These are phyloP conservation scores for Coregonus suidteri DNA, from an alignment of 2,797 vertebrate species.

Conservation along the genomic window DNA sequence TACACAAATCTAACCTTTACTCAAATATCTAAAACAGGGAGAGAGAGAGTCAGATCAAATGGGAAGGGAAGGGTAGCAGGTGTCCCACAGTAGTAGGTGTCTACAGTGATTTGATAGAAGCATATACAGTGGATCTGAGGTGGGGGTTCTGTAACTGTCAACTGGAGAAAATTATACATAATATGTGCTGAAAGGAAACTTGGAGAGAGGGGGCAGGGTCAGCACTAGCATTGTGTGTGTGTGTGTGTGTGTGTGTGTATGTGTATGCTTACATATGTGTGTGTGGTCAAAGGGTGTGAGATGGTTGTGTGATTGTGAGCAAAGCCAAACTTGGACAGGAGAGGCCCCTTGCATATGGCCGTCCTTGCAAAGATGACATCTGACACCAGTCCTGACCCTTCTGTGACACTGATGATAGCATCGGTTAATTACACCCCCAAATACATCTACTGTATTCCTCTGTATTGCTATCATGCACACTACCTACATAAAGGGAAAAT, in stretches of 20 bases:
- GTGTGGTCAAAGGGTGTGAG: not conserved
- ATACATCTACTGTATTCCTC: no score
- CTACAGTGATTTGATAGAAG: slow-evolving; percentile 80
- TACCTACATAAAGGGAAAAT: no score
- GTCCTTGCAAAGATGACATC: not conserved
- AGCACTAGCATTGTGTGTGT: not conserved
- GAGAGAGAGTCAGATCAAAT: no score
- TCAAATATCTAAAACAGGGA: slow-evolving; percentile 77
- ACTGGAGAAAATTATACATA: slow-evolving; percentile 23
- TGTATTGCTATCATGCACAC: no score
- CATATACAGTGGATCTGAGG: slow-evolving; percentile 51
- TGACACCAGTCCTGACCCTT: slow-evolving; percentile 1
- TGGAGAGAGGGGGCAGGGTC: not conserved
- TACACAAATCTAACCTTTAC: slow-evolving; percentile 74
- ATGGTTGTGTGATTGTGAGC: no score
- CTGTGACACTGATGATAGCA: not conserved
- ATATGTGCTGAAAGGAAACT: slow-evolving; percentile 4
- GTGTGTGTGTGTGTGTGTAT: slow-evolving; percentile 17
- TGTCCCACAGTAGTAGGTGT: not conserved
- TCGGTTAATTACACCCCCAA: not conserved
- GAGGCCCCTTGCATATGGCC: no score
- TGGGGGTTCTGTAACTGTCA: slow-evolving; percentile 20
- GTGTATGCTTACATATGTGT: slow-evolving; percentile 8
- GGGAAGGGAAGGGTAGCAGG: not conserved
- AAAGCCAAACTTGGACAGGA: no score